Conservation (phyloP, 2,797 vertebrate species). For the Sphenodon punctatus region DNA sequence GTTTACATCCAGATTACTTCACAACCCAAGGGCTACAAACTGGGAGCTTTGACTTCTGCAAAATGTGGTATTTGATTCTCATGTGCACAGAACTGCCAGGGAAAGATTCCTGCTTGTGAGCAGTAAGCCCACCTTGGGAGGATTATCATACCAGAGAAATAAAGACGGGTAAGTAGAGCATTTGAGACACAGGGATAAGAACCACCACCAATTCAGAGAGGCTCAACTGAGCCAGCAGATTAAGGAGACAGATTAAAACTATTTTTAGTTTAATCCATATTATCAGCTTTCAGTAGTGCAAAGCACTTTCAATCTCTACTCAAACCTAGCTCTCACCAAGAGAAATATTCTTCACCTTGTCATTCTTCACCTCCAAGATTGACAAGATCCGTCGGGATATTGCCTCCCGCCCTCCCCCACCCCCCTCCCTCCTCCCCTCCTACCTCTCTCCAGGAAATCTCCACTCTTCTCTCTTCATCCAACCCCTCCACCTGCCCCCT, state of each 20-base stretch:
- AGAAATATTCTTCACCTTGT: no score
- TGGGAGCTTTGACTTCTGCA: neutral
- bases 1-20: neutral
- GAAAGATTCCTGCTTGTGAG: neutral
- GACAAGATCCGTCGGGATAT: no score
- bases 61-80: fast-evolving
- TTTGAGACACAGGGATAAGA: no score
- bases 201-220: no score
- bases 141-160: neutral
- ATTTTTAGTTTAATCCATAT: neutral
- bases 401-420: no score
- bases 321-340: neutral
- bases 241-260: conserved; percentile 25
- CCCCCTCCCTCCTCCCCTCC: no score
- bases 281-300: conserved; percentile 20
- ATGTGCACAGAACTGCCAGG: neutral
- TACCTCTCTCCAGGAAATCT: no score
- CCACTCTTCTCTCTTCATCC: no score
- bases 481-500: no score
- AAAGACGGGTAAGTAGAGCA: no score
- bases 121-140: neutral
- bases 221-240: neutral
- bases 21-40: neutral
- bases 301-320: conserved; percentile 42
- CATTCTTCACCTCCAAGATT: no score